phyloP scores from a whole-genome alignment of 2,888 invertebrate genomes.

The Polymixis lichenea region DNA sequence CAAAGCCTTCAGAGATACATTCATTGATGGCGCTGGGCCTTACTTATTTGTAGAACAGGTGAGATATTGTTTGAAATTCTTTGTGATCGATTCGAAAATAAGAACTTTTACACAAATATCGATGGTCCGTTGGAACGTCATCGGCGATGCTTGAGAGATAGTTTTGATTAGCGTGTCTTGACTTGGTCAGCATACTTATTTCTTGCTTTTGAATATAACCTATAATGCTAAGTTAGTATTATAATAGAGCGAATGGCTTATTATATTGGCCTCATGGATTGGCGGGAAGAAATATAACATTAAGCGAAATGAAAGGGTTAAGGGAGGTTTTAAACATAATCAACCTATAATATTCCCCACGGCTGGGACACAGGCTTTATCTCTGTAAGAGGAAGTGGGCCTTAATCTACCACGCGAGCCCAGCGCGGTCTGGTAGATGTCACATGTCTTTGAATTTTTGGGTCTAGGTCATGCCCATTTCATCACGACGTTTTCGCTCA shows the following conservation, averaged over 20 bases:
- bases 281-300: background rate
- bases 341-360: too few relatives aligned
- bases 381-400: too few relatives aligned
- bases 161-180: background rate
- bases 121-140: background rate
- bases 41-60: constrained; percentile 81
- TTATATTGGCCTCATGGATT: background rate
- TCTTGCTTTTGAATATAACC: background rate
- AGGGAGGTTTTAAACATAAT: too few relatives aligned
- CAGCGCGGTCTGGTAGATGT: too few relatives aligned
- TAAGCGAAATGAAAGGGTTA: background rate
- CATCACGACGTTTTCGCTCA: too few relatives aligned
- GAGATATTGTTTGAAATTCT: constrained; percentile 15
- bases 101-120: background rate
- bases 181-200: background rate
- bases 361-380: too few relatives aligned
- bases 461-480: too few relatives aligned
- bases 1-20: constrained; percentile 82
- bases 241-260: too few relatives aligned
- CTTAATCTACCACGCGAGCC: too few relatives aligned
- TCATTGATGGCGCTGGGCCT: constrained; percentile 78
- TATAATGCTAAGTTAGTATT: background rate
- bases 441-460: too few relatives aligned
- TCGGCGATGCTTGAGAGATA: too few relatives aligned
- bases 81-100: background rate